Evolutionary conservation across 2,113 vertebrate genomes (phyloP).

Genomic region (Halichoerus grypus): DNA sequence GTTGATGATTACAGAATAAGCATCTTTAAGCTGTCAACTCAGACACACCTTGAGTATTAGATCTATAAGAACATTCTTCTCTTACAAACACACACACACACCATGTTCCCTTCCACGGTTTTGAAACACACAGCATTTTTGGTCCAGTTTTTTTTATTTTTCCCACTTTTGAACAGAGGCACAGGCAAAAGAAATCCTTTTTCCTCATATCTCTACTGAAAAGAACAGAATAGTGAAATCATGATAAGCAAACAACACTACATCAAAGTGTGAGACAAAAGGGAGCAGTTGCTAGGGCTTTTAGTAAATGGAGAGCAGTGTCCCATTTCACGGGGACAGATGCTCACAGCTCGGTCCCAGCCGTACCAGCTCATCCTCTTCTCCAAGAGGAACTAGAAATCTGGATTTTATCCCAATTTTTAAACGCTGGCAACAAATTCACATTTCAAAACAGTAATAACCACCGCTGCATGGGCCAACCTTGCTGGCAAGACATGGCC

Average conservation of each 20-base stretch:
- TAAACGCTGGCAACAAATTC: neutral
- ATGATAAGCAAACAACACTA: neutral
- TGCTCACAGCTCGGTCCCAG: neutral
- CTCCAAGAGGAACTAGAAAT: neutral
- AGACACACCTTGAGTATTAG: neutral
- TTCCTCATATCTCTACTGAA: neutral
- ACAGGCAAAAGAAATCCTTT: neutral
- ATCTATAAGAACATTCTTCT: neutral
- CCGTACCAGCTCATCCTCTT: neutral
- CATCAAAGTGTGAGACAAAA: neutral
- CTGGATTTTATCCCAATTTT: neutral
- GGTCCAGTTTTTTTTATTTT: conserved; percentile 12
- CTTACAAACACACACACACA: neutral
- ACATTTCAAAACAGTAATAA: neutral
- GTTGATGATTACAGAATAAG: neutral
- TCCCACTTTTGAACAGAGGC: neutral
- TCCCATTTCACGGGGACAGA: neutral
- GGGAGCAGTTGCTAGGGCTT: neutral
- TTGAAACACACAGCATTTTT: neutral
- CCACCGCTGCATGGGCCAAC: neutral
- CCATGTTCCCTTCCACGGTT: neutral
- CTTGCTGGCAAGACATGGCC: neutral
- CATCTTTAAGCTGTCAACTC: neutral
- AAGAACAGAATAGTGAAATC: neutral
- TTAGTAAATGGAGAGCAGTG: neutral